These are phyloP conservation scores for Scomberomorus guttatus DNA, from an alignment of 2,797 vertebrate species.

Conservation along the genomic window DNA sequence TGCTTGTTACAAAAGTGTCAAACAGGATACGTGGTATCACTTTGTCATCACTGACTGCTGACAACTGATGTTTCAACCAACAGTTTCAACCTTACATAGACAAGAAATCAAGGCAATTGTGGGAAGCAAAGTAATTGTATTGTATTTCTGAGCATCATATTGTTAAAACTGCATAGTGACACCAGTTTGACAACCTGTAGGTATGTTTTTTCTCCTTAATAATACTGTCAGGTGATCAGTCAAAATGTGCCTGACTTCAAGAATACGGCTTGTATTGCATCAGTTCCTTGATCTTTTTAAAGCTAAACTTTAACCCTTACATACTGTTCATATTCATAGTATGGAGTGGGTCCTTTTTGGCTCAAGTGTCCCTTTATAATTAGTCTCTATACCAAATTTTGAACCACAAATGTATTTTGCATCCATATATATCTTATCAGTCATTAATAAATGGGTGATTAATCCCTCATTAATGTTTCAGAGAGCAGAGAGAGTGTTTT, in stretches of 20 bases:
- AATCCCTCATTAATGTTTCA: too few relatives aligned
- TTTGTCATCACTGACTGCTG: background rate
- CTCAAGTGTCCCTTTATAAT: too few relatives aligned
- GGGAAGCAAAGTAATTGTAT: conserved; percentile 2
- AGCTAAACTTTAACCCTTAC: too few relatives aligned
- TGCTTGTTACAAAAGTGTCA: conserved; percentile 21
- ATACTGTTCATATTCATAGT: too few relatives aligned
- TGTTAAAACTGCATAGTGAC: background rate
- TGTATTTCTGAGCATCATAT: conserved; percentile 5
- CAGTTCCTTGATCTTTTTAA: background rate
- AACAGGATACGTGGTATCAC: background rate
- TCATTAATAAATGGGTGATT: too few relatives aligned
- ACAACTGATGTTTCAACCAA: conserved; percentile 24
- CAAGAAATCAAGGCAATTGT: conserved; percentile 27
- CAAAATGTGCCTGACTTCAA: conserved; percentile 1
- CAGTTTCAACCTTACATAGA: conserved; percentile 12
- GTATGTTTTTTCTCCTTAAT: background rate
- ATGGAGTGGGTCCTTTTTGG: too few relatives aligned
- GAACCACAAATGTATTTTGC: too few relatives aligned
- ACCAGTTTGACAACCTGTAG: background rate
- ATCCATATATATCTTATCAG: too few relatives aligned
- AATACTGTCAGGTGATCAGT: background rate
- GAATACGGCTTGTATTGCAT: background rate
- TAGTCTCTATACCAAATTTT: too few relatives aligned
- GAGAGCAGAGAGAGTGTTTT: too few relatives aligned